Percentiles rank a stretch among this genome's conserved stretches.
Conservation (phyloP, 2,888 invertebrate species). For the Odontocolon sp. region DNA sequence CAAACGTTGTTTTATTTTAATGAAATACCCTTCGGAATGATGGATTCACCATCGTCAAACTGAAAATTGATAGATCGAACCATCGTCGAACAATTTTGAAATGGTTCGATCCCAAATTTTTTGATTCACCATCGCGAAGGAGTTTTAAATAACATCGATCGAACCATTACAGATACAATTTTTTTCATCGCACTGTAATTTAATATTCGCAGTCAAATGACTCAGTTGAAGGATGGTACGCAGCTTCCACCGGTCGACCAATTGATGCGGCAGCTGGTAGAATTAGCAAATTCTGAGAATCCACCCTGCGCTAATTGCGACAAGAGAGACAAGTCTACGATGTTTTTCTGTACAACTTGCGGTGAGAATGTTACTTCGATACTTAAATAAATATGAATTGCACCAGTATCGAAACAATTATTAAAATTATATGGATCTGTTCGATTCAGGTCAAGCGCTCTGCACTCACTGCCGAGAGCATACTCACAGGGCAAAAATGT, state of each 20-base stretch:
- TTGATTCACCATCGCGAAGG: background rate
- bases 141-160: background rate
- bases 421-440: background rate
- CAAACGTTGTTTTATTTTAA: background rate
- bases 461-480: constrained; percentile 87
- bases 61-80: no score
- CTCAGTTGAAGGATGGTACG: constrained; percentile 84
- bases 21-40: background rate
- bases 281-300: constrained; percentile 87
- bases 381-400: background rate
- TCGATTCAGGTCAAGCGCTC: constrained; percentile 85
- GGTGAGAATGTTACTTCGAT: constrained; percentile 79
- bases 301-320: constrained; percentile 91
- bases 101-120: no score
- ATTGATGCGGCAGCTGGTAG: constrained; percentile 87
- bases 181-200: background rate
- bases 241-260: constrained; percentile 85
- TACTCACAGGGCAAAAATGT: constrained; percentile 90
- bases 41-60: no score
- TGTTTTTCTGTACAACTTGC: constrained; percentile 91
- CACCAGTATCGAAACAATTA: background rate
- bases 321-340: constrained; percentile 85
- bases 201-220: constrained; percentile 82
- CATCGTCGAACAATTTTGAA: background rate
- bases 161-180: no score